These are phyloP conservation scores for Trypoxylon attenuatum DNA, from an alignment of 2,888 invertebrate species.

Conservation along the genomic window DNA sequence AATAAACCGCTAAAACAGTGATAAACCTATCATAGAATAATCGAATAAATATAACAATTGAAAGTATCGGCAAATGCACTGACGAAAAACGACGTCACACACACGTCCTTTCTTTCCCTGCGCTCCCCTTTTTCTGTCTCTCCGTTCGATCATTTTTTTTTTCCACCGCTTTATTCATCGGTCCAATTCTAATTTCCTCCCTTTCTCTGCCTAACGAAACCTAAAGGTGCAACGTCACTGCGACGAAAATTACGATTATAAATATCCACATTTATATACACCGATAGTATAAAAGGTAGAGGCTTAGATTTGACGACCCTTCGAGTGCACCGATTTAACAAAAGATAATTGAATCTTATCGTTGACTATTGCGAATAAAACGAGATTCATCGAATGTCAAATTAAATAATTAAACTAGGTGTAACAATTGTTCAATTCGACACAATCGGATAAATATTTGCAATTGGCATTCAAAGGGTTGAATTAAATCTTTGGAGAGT, in stretches of 20 bases:
- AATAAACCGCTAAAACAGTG: conserved; percentile 51
- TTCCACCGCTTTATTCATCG: not conserved
- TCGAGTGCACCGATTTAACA: conserved; percentile 51
- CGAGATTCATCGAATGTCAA: too few relatives aligned
- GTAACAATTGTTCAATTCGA: too few relatives aligned
- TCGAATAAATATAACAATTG: conserved; percentile 66
- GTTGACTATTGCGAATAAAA: too few relatives aligned
- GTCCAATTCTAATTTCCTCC: not conserved
- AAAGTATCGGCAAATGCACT: conserved; percentile 63
- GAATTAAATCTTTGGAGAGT: conserved; percentile 69
- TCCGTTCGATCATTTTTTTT: not conserved
- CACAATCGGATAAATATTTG: too few relatives aligned
- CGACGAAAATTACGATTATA: conserved; percentile 22
- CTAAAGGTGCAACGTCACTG: conserved; percentile 22
- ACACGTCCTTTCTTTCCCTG: conserved; percentile 2
- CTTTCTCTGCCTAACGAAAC: conserved; percentile 20
- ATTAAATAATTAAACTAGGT: too few relatives aligned
- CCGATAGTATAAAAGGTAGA: conserved; percentile 29
- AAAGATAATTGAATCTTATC: too few relatives aligned
- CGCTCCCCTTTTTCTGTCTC: not conserved
- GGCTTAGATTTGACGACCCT: too few relatives aligned
- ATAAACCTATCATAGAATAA: conserved; percentile 63
- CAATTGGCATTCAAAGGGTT: too few relatives aligned
- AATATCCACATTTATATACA: conserved; percentile 33
- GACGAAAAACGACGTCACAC: conserved; percentile 37